Evolutionary conservation across 2,888 invertebrate genomes (phyloP), one percentile per base, ranked within the genome.

Genomic region (Automeris io): DNA sequence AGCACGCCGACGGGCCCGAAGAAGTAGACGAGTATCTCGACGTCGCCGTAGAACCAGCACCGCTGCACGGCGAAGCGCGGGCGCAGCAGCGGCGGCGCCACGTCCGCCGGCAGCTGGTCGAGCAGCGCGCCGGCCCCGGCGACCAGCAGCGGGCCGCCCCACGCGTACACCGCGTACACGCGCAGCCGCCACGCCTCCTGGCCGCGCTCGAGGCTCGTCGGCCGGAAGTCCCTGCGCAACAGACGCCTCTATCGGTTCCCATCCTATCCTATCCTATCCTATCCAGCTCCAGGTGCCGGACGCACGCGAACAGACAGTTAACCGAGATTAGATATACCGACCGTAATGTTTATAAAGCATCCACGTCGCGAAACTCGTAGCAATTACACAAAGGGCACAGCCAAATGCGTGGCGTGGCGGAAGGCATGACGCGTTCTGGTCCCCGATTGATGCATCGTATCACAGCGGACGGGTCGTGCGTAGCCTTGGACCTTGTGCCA

Each of bases 11-110:
- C 91, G 5, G 95, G 95, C 5, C 93, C 95, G 71, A 91, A 95
- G 86, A 95, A 95, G 80, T 94, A 95, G 4, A 93, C 92, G 49
- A 95, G 88, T 44, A 94, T 92, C 73, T 95, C 94, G 77, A 91
- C 88, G 75, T 93, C 92, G 54, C 94, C 95, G 76, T 90, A 90
- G 86, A 95, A 95, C 94, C 95, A 95, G 79, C 95, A 95, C 56
- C 90, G 90, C 57, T 88, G 89, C 63, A 90, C 91, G 32, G 93
- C 95, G 76, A 95, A 95, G 45, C 92, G 90, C 19, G 95, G 95
- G 45, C 93, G 89, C 52, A 95, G 83, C 61, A 93, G 87, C 41
- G 83, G 87, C 41, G 83, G 65, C 57, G 88, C 77, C 61, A 88
- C 88, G 32, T 82, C 72, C 47, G 83, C 73, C 48, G 88, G 82